Percentiles rank a stretch among this genome's conserved stretches.
phyloP scores from a whole-genome alignment of 2,113 vertebrate genomes.

The Protobothrops mucrosquamatus region DNA sequence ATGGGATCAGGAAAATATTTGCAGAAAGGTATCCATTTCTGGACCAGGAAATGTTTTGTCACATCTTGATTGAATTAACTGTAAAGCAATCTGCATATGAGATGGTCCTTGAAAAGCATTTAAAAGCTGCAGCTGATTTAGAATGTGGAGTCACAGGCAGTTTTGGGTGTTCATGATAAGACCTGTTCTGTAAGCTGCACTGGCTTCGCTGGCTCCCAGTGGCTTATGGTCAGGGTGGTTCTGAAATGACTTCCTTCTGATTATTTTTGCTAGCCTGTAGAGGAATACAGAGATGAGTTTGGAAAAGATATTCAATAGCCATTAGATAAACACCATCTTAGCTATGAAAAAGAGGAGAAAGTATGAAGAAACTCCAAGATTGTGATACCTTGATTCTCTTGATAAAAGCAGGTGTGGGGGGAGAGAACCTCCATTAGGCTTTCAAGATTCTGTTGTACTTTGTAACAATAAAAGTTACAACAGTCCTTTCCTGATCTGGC shows the following conservation, averaged over 20 bases:
- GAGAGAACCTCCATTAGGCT: neutral
- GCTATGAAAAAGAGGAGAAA: neutral
- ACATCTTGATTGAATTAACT: neutral
- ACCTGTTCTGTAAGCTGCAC: neutral
- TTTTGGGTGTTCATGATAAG: neutral
- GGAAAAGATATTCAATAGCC: neutral
- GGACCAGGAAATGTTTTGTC: neutral
- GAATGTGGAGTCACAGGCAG: neutral
- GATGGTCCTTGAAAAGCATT: neutral
- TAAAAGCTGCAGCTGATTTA: neutral
- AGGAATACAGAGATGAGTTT: neutral
- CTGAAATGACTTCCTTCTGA: neutral
- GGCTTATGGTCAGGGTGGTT: neutral
- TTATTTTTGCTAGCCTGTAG: neutral
- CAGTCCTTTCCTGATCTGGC: neutral
- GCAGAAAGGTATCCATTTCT: neutral
- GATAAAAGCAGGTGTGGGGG: neutral
- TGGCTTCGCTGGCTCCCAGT: neutral
- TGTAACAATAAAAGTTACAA: neutral
- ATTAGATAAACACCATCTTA: neutral
- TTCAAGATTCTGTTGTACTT: neutral
- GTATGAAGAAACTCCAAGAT: neutral
- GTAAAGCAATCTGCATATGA: neutral
- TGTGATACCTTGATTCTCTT: neutral
- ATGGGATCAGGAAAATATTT: neutral